Percentiles rank a stretch among this genome's conserved stretches.
These are phyloP conservation scores for Hemiprocne comata DNA, from an alignment of 2,113 vertebrate species.

Conservation along the genomic window DNA sequence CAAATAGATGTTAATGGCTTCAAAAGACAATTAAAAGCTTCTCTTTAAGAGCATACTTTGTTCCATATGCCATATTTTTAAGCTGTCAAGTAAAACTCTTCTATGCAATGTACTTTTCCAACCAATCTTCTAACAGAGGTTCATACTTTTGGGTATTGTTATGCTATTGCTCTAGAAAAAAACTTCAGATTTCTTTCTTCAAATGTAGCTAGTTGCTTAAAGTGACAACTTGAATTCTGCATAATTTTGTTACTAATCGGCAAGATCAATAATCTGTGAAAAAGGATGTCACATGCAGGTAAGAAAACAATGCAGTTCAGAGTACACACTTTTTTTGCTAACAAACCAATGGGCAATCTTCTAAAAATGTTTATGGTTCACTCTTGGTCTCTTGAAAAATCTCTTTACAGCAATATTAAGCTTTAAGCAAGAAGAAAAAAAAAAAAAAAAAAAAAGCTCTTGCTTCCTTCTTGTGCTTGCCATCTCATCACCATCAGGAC, in stretches of 20 bases:
- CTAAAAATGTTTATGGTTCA: not conserved
- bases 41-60: not conserved
- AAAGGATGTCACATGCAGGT: not conserved
- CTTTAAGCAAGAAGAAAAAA: not conserved
- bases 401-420: not conserved
- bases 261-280: not conserved
- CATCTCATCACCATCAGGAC: not conserved
- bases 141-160: not conserved
- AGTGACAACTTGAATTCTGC: not conserved
- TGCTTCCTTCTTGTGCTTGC: not conserved
- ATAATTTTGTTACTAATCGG: not conserved
- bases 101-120: not conserved
- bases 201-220: not conserved
- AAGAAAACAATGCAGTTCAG: not conserved
- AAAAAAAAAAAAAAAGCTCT: not conserved
- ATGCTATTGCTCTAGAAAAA: not conserved
- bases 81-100: not conserved
- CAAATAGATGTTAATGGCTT: not conserved
- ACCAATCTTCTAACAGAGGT: not conserved
- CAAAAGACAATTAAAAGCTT: not conserved
- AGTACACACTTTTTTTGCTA: not conserved
- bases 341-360: not conserved
- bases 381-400: not conserved
- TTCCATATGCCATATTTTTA: not conserved
- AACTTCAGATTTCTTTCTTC: not conserved